Evolutionary conservation across 1,140 invertebrate genomes (phyloP).

Genomic region (Drosophila bocqueti): DNA sequence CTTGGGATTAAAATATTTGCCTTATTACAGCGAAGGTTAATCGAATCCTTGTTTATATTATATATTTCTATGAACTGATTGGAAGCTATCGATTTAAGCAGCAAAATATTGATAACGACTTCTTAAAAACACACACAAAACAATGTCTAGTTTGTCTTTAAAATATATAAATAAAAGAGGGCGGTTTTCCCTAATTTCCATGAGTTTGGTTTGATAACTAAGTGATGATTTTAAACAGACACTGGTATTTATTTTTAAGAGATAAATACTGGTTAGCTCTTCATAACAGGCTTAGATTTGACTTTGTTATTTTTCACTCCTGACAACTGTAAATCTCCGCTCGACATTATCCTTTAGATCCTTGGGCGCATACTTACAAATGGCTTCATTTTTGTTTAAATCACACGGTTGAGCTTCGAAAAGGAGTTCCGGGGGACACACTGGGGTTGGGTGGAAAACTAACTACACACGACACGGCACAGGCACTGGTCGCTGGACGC

Average conservation of each 20-base stretch:
- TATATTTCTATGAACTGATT: neutral
- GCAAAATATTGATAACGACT: too few species aligned
- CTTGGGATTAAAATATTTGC: neutral
- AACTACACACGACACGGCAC: conserved; percentile 66
- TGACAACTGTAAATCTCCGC: neutral
- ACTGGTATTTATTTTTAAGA: neutral
- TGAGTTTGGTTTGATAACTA: neutral
- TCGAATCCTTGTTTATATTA: too few species aligned
- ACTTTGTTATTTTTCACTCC: neutral
- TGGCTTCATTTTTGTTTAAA: conserved; percentile 72
- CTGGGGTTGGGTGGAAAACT: conserved; percentile 42
- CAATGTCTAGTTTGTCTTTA: neutral
- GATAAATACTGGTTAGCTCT: too few species aligned
- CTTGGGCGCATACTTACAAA: conserved; percentile 67
- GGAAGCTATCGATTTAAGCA: neutral
- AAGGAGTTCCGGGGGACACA: conserved; percentile 29
- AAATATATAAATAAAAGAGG: neutral
- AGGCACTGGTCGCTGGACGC: conserved; percentile 64
- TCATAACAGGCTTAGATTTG: neutral
- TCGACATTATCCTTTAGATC: conserved; percentile 34
- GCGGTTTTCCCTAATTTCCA: neutral
- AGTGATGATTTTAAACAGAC: neutral
- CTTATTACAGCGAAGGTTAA: too few species aligned
- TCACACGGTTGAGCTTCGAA: conserved; percentile 62
- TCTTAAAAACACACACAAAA: neutral